A percentile compares a stretch with the other conserved stretches of the same genome.
These are phyloP conservation scores for Leistus spinibarbis DNA, from an alignment of 2,888 invertebrate genomes.

Conservation along the genomic window DNA sequence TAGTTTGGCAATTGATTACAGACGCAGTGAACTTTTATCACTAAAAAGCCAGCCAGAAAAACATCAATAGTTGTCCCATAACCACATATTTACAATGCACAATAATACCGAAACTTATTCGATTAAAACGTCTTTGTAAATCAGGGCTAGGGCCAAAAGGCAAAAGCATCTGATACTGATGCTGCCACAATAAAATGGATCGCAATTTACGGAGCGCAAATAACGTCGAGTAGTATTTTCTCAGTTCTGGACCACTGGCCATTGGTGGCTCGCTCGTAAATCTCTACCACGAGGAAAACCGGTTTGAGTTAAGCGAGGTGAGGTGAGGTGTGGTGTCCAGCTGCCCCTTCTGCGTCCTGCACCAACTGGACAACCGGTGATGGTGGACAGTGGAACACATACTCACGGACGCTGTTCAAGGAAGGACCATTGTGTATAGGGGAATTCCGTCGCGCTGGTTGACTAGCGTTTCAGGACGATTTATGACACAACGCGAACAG, in stretches of 20 bases:
- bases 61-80: not conserved
- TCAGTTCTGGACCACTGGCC: slow-evolving; percentile 10
- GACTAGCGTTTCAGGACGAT: slow-evolving; percentile 4
- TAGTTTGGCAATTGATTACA: not conserved
- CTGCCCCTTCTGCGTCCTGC: not conserved
- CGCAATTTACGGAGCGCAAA: slow-evolving; percentile 10
- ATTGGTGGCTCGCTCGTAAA: slow-evolving; percentile 10
- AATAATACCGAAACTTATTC: slow-evolving; percentile 11
- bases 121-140: slow-evolving; percentile 14
- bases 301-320: not conserved
- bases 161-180: not conserved
- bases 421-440: slow-evolving; percentile 1
- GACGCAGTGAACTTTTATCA: not conserved
- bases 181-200: slow-evolving; percentile 10
- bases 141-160: not conserved
- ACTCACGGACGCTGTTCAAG: not conserved
- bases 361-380: not conserved
- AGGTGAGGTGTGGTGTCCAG: not conserved
- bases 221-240: slow-evolving; percentile 16
- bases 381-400: not conserved
- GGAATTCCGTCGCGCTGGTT: slow-evolving; percentile 1
- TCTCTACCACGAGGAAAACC: not conserved
- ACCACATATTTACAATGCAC: not conserved
- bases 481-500: not conserved
- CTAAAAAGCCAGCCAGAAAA: not conserved